phyloP scores from a whole-genome alignment of 2,113 vertebrate species.

The Engystomops pustulosus region DNA sequence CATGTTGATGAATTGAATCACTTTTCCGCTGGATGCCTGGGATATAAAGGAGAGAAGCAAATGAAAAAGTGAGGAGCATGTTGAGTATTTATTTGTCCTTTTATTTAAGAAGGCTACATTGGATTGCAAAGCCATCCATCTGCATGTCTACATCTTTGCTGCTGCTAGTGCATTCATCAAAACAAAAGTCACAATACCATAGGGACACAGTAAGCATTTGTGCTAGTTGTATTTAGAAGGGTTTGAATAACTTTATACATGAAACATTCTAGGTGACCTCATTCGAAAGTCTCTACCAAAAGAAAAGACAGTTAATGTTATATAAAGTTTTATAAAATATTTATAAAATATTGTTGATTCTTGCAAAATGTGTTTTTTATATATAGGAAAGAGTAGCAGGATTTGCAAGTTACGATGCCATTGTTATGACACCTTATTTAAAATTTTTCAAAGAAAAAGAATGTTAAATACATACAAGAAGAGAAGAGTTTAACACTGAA shows the following conservation, averaged over 20 bases:
- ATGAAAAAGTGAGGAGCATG: conserved; percentile 32
- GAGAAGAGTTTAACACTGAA: no score
- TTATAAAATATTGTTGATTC: no score
- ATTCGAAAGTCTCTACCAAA: background rate
- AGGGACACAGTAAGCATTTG: background rate
- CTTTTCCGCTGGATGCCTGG: conserved; percentile 58
- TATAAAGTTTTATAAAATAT: background rate
- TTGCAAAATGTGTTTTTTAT: no score
- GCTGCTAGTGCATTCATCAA: background rate
- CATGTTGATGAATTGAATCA: conserved; percentile 50
- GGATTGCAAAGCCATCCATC: background rate
- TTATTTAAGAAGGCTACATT: conserved; percentile 7
- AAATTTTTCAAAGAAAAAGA: no score
- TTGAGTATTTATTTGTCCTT: conserved; percentile 14
- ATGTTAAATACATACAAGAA: no score
- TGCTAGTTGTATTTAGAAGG: background rate
- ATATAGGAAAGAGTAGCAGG: background rate
- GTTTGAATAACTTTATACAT: conserved; percentile 17
- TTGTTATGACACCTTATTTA: no score
- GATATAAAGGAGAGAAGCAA: conserved; percentile 58
- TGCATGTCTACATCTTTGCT: background rate
- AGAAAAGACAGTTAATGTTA: background rate
- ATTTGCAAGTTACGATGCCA: background rate
- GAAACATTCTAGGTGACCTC: background rate
- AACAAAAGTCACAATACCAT: conserved; percentile 16